phyloP scores from a whole-genome alignment of 1,140 invertebrate genomes.

The Drosophila nasuta region DNA sequence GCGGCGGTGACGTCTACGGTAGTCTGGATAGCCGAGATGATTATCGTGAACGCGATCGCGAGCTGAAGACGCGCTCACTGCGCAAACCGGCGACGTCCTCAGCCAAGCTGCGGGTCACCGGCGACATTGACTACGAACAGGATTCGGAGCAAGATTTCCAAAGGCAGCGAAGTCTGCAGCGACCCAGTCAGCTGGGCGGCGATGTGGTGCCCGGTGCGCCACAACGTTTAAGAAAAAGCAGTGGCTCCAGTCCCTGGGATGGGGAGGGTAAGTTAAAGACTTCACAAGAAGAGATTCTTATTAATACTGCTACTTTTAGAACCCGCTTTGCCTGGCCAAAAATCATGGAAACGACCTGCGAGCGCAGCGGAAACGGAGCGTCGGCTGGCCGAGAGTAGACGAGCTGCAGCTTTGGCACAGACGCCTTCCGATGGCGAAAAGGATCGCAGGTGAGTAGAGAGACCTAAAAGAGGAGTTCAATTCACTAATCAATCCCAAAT shows the following conservation, averaged over 20 bases:
- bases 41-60: slow-evolving; percentile 71
- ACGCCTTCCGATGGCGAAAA: slow-evolving; percentile 85
- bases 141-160: slow-evolving; percentile 82
- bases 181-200: slow-evolving; percentile 69
- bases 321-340: slow-evolving; percentile 85
- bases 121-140: slow-evolving; percentile 83
- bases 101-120: slow-evolving; percentile 65
- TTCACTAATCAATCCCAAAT: neutral
- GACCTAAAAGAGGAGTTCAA: too few relatives aligned
- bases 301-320: slow-evolving; percentile 62
- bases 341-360: slow-evolving; percentile 87
- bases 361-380: slow-evolving; percentile 87
- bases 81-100: slow-evolving; percentile 72
- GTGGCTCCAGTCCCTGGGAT: slow-evolving; percentile 86
- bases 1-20: slow-evolving; percentile 82
- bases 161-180: slow-evolving; percentile 71
- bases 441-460: slow-evolving; percentile 67
- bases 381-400: slow-evolving; percentile 85
- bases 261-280: slow-evolving; percentile 84
- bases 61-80: slow-evolving; percentile 73
- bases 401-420: slow-evolving; percentile 67
- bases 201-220: slow-evolving; percentile 47
- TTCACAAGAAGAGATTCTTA: too few relatives aligned
- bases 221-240: slow-evolving; percentile 81
- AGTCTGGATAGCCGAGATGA: slow-evolving; percentile 81